Evolutionary conservation across 37 sponge, comb jelly and placozoan species (phyloP).

Genomic region (Chondrilla cf. caribensis): DNA sequence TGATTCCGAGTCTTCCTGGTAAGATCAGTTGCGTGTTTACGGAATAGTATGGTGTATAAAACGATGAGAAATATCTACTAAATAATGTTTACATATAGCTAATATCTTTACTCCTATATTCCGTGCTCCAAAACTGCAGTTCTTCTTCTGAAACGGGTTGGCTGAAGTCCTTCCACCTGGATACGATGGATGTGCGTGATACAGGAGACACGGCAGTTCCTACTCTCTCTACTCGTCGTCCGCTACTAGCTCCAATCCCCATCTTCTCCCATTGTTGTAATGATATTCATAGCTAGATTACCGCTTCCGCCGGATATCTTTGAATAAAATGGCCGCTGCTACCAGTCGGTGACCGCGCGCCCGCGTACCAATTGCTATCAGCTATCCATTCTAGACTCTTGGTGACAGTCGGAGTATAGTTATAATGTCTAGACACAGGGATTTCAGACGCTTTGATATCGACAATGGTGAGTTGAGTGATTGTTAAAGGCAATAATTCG

Average conservation of each 20-base stretch:
- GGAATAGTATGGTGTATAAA: too few relatives aligned
- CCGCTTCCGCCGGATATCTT: neutral
- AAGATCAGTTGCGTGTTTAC: too few relatives aligned
- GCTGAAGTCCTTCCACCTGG: slow-evolving; percentile 27
- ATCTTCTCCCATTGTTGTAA: neutral
- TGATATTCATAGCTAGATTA: neutral
- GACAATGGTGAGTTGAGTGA: slow-evolving; percentile 15
- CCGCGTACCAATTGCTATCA: too few relatives aligned
- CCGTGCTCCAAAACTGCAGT: neutral
- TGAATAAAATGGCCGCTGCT: neutral
- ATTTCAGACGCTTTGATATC: neutral
- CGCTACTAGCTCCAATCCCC: neutral
- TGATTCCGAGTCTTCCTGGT: neutral
- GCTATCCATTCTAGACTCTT: too few relatives aligned
- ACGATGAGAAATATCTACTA: too few relatives aligned
- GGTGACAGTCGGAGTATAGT: too few relatives aligned
- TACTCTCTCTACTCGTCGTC: neutral
- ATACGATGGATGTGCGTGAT: too few relatives aligned
- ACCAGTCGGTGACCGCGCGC: too few relatives aligned
- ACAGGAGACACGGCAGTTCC: too few relatives aligned
- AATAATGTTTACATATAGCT: too few relatives aligned
- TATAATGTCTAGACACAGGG: slow-evolving; percentile 19
- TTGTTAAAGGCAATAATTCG: too few relatives aligned
- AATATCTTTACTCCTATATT: neutral
- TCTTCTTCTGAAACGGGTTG: neutral